Evolutionary conservation across 2,888 invertebrate species (phyloP), one percentile per base, ranked within the genome.

Genomic region (Pantelozetes paolii): DNA sequence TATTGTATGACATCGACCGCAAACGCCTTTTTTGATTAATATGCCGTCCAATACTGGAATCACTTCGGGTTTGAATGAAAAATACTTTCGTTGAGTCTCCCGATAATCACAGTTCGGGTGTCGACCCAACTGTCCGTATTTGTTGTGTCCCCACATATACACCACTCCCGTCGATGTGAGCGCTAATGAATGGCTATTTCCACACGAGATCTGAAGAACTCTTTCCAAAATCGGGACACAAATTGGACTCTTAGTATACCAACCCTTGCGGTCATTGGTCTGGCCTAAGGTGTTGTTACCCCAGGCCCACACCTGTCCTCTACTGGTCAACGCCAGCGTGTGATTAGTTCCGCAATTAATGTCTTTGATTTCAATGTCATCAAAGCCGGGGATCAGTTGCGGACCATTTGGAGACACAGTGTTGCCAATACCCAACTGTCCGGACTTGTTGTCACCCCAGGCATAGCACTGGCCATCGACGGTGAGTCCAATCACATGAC

Each of bases 381-480:
- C 45, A 6, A 45, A 13, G 2, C 18, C 45, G 6, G 6, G 11
- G 18, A 45, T 15, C 45, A 45, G 2, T 45, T 45, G 15, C 6
- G 45, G 45, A 2, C 11, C 15, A 45, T 45, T 45, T 45, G 15
- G 8, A 9, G 2, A 13, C 8, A 13, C 2, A 6, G 11, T 45
- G 36, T 36, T 36, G 5, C 36, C 45, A 15, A 15, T 45, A 23
- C 73, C 73, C 40, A 73, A 48, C 26, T 73, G 73, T 40, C 73
- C 73, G 30, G 28, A 67, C 11, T 30, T 50, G 50, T 73, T 73
- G 45, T 69, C 26, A 32, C 73, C 73, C 73, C 73, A 73, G 32
- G 69, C 20, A 30, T 57, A 57, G 57, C 28, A 28, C 30, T 18
- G 28, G 15, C 57, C 57, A 18, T 13, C 30, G 3, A 2, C 8